phyloP scores from a whole-genome alignment of 2,888 invertebrate genomes.

The Aporophyla lueneburgensis region DNA sequence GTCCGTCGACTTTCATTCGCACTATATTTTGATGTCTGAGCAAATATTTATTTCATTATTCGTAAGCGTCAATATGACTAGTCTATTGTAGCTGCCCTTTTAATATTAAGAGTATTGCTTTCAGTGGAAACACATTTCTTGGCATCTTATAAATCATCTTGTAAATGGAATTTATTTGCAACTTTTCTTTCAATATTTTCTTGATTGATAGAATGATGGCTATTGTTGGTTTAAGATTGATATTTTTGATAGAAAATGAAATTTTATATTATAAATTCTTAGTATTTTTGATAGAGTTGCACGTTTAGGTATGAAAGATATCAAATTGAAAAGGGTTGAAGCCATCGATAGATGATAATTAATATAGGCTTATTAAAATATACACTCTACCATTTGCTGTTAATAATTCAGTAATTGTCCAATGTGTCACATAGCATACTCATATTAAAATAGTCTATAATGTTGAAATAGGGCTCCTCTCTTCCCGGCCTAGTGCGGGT shows the following conservation, averaged over 20 bases:
- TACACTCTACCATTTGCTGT: background rate
- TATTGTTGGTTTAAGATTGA: background rate
- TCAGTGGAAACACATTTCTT: background rate
- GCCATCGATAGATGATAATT: background rate
- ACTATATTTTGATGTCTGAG: constrained; percentile 15
- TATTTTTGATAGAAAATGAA: constrained; percentile 1
- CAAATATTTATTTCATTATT: constrained; percentile 37
- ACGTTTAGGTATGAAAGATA: background rate
- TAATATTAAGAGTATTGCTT: constrained; percentile 20
- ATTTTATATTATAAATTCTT: background rate
- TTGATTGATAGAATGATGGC: constrained; percentile 26
- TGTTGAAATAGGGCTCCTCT: too few species aligned
- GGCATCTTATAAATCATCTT: background rate
- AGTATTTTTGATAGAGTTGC: background rate
- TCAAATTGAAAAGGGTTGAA: background rate
- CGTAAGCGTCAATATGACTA: constrained; percentile 8
- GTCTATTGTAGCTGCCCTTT: constrained; percentile 21
- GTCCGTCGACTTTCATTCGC: constrained; percentile 40
- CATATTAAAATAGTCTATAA: too few species aligned
- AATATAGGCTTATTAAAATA: background rate
- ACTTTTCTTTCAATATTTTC: constrained; percentile 18
- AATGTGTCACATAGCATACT: background rate
- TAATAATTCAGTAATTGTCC: background rate
- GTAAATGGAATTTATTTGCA: constrained; percentile 15
- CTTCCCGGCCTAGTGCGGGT: too few species aligned